These are phyloP conservation scores for Phalacrocorax carbo DNA, from an alignment of 2,113 vertebrate genomes.

Conservation along the genomic window DNA sequence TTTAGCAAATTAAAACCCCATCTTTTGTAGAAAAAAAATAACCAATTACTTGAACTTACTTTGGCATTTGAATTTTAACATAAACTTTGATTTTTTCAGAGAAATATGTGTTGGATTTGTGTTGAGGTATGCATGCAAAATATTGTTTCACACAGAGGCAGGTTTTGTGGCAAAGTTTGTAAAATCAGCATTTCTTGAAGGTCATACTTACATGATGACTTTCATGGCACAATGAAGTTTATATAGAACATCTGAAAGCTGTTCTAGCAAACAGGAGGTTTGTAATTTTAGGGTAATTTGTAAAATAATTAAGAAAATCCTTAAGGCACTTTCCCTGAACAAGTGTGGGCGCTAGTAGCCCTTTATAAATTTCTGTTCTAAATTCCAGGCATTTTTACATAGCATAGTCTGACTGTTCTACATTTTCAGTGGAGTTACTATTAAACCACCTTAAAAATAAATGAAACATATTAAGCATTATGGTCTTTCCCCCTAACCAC, in stretches of 20 bases:
- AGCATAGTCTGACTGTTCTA: background rate
- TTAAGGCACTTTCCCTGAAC: background rate
- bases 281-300: background rate
- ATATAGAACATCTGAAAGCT: background rate
- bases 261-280: background rate
- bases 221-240: background rate
- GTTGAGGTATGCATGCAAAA: background rate
- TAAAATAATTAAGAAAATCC: background rate
- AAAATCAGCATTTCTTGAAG: background rate
- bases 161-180: background rate
- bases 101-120: background rate
- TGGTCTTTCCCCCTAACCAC: background rate
- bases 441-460: background rate
- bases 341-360: background rate
- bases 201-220: background rate
- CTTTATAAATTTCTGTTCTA: background rate
- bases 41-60: background rate
- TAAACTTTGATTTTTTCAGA: background rate
- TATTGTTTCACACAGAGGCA: background rate
- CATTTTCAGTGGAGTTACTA: background rate
- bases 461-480: background rate
- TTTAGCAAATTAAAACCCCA: background rate
- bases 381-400: background rate
- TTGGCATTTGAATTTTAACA: background rate
- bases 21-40: background rate